These are phyloP conservation scores for Oenanthe oenanthe DNA, from an alignment of 2,113 vertebrate genomes.

Conservation along the genomic window DNA sequence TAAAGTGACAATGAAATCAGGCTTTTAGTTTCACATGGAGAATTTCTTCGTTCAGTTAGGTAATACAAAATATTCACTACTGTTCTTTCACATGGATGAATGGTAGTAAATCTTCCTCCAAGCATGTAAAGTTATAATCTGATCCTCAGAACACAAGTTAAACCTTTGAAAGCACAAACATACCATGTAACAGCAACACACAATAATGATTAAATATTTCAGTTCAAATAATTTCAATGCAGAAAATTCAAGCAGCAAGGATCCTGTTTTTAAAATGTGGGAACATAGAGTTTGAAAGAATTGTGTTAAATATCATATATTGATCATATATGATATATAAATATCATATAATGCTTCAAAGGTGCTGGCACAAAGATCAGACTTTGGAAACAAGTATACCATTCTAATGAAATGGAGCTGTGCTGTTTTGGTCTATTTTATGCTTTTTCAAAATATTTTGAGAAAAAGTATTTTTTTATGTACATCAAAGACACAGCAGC, in stretches of 20 bases:
- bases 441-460: background rate
- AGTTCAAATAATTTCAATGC: background rate
- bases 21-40: conserved; percentile 44
- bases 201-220: background rate
- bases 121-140: conserved; percentile 8
- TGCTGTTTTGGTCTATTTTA: background rate
- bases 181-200: background rate
- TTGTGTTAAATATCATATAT: background rate
- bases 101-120: background rate
- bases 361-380: background rate
- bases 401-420: background rate
- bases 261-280: background rate
- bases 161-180: conserved; percentile 15
- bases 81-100: conserved; percentile 28
- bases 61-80: conserved; percentile 14
- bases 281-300: background rate
- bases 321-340: too few species aligned
- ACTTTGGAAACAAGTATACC: background rate
- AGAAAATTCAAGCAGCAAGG: background rate
- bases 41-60: conserved; percentile 17
- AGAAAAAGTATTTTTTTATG: background rate
- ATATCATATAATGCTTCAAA: background rate
- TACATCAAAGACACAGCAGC: background rate
- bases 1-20: conserved; percentile 41
- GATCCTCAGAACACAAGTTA: conserved; percentile 9